Percentiles rank a stretch among this genome's conserved stretches.
Conservation (phyloP, 2,113 vertebrate genomes). For the Aplodontia rufa region DNA sequence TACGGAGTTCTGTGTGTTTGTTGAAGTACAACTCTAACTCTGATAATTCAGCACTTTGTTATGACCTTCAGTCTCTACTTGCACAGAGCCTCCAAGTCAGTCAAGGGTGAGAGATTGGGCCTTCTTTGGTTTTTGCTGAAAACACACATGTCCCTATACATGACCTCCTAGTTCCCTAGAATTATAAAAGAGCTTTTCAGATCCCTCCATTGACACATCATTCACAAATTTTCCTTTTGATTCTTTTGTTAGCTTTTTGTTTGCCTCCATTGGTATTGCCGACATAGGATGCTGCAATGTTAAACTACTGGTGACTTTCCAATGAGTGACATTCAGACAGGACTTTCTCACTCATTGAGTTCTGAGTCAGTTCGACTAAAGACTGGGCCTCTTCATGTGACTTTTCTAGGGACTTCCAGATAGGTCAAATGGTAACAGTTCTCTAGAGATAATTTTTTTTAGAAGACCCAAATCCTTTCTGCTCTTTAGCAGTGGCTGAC, state of each 20-base stretch:
- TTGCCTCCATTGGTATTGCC: neutral
- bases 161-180: neutral
- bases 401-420: neutral
- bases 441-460: neutral
- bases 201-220: neutral
- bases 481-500: neutral
- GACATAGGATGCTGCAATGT: too few species aligned
- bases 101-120: neutral
- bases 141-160: neutral
- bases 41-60: neutral
- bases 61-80: neutral
- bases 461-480: neutral
- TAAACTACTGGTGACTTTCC: neutral
- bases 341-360: neutral
- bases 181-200: neutral
- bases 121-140: neutral
- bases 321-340: too few species aligned
- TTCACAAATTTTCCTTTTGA: neutral
- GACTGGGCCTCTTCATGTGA: neutral
- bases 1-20: neutral
- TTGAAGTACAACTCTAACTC: neutral
- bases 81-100: neutral
- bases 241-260: neutral
- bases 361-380: neutral
- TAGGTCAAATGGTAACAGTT: neutral